Conservation (phyloP, 2,888 invertebrate genomes). For the Macrophya annulata region DNA sequence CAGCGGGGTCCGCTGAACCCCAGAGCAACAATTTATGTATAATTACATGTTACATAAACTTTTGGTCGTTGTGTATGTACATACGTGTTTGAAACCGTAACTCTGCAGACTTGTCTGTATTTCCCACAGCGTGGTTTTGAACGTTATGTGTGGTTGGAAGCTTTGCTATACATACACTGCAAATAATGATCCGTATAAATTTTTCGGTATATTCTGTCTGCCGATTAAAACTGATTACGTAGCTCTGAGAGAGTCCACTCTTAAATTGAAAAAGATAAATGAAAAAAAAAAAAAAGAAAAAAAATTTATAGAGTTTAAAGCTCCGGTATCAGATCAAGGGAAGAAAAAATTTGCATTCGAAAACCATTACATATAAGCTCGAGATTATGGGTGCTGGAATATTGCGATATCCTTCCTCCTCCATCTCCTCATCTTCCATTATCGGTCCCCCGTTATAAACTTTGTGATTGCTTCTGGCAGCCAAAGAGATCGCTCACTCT, state of each 20-base stretch:
- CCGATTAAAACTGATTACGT: neutral
- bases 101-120: neutral
- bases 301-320: neutral
- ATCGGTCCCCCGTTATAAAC: conserved; percentile 44
- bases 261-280: neutral
- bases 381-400: conserved; percentile 6
- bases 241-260: neutral
- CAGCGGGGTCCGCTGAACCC: neutral
- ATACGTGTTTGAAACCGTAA: conserved; percentile 10
- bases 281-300: no score
- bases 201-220: neutral
- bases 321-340: neutral
- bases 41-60: conserved; percentile 41
- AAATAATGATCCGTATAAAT: conserved; percentile 3
- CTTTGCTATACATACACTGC: neutral
- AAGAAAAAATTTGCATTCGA: conserved; percentile 28
- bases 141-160: neutral
- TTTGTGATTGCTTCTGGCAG: conserved; percentile 44
- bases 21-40: conserved; percentile 26
- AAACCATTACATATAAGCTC: conserved; percentile 4
- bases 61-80: neutral
- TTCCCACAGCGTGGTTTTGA: neutral
- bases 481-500: conserved; percentile 20
- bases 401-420: conserved; percentile 10
- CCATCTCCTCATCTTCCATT: neutral